A percentile compares a stretch with the other conserved stretches of the same genome.
Evolutionary conservation across 2,113 vertebrate genomes (phyloP).

Genomic region (Bubo bubo): DNA sequence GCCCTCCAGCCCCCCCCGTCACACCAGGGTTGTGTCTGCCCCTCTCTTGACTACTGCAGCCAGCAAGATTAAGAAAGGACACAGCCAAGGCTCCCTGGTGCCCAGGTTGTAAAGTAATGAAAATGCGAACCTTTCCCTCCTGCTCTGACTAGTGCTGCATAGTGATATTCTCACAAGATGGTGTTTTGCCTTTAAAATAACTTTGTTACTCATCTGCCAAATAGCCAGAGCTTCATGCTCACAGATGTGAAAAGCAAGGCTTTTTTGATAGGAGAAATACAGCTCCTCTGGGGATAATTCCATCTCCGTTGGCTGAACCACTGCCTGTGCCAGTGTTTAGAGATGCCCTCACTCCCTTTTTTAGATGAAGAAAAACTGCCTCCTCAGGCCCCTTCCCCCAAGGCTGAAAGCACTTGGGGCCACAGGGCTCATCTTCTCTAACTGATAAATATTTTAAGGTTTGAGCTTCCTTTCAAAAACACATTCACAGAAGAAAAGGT

Average conservation of each 20-base stretch:
- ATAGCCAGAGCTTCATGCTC: neutral
- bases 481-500: neutral
- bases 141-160: fast-evolving
- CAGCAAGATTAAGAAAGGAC: neutral
- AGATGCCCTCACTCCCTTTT: neutral
- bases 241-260: neutral
- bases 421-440: neutral
- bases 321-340: neutral
- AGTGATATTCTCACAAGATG: neutral
- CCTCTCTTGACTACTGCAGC: fast-evolving
- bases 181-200: neutral
- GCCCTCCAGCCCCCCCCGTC: neutral
- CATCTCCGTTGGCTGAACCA: neutral
- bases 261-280: neutral
- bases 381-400: neutral
- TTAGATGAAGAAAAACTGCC: neutral
- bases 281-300: neutral
- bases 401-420: neutral
- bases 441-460: neutral
- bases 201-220: neutral
- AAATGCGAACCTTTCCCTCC: neutral
- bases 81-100: neutral
- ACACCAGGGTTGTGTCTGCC: neutral
- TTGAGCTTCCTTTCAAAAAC: neutral
- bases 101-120: neutral